These are phyloP conservation scores for Notodonta dromedarius DNA, from an alignment of 2,888 invertebrate genomes.

Conservation along the genomic window DNA sequence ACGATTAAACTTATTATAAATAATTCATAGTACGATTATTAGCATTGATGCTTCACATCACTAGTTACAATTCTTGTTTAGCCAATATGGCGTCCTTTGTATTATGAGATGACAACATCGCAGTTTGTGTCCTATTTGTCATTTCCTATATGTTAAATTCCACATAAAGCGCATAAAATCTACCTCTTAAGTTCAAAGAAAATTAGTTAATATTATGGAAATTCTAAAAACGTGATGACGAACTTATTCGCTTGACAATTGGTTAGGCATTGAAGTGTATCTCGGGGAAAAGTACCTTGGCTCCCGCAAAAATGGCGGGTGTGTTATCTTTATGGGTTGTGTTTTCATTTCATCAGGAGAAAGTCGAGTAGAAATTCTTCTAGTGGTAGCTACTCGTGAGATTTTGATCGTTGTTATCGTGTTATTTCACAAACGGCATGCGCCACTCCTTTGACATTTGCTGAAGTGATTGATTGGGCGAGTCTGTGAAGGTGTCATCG, in stretches of 20 bases:
- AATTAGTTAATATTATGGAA: conserved; percentile 57
- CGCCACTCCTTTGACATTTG: conserved; percentile 66
- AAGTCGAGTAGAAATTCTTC: conserved; percentile 58
- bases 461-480: conserved; percentile 58
- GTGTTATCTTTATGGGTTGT: conserved; percentile 81
- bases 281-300: conserved; percentile 70
- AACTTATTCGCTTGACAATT: conserved; percentile 26
- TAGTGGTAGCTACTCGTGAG: conserved; percentile 42
- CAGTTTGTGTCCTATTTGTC: conserved; percentile 80
- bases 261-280: conserved; percentile 59
- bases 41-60: conserved; percentile 24
- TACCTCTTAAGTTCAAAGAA: conserved; percentile 75
- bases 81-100: conserved; percentile 82
- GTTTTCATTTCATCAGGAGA: conserved; percentile 73
- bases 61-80: conserved; percentile 54
- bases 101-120: conserved; percentile 85
- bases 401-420: conserved; percentile 39
- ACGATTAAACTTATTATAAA: background rate
- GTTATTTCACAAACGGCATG: conserved; percentile 56
- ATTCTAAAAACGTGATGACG: conserved; percentile 51
- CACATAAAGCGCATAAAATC: conserved; percentile 58
- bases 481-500: conserved; percentile 74
- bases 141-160: conserved; percentile 59
- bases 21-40: conserved; percentile 19
- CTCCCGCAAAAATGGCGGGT: conserved; percentile 83